Base-by-base conservation (phyloP, 1,140 invertebrate genomes). In the Propsilocerus akamusi region DNA sequence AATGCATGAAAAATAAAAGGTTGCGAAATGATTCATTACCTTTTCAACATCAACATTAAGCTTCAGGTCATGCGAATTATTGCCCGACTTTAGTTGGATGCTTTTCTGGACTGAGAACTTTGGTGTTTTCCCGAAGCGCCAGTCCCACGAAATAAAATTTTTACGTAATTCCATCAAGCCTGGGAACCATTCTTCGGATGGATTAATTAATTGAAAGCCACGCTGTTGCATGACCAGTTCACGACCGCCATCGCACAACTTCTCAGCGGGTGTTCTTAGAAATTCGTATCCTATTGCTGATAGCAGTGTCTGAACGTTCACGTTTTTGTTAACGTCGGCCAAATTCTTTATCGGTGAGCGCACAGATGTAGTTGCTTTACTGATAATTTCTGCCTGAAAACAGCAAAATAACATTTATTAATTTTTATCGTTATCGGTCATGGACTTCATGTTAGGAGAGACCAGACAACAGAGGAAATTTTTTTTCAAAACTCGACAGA, bases 51-150 rank as follows among this genome's bases (percentile, higher is more conserved):
- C 56, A 14, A 65, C 57, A 24, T 46, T 58, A 4, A 65, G 50
- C 46, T 60, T 58, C 4, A 65, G 51, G 26, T 60, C 62, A 54
- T 61, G 55, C 32, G 11, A 47, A 30, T 51, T 37, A 23, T 63
- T 53, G 12, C 55, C 56, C 3, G 49, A 46, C 50, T 65, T 65
- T 5, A 65, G 53, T 51, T 58, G 54, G 20, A 65, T 47, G 4
- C 63, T 60, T 26, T 64, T 64, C 41, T 63, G 57, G 5, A 88
- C 74, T 1, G 73, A 76, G 64, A 95, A 96, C 57, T 78, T 77
- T 1, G 91, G 91, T 1, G 89, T 88, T 60, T 78, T 81, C n/a
- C 86, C 91, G 65, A 75, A 91, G 48, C 76, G 76, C 90, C 89
- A 95, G 47, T 88, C 75, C 89, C 90, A 95, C 12, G 76, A 80